Evolutionary conservation across 1,140 invertebrate genomes (phyloP), one percentile per base, ranked within the genome.

Genomic region (Anoplolepis gracilipes): DNA sequence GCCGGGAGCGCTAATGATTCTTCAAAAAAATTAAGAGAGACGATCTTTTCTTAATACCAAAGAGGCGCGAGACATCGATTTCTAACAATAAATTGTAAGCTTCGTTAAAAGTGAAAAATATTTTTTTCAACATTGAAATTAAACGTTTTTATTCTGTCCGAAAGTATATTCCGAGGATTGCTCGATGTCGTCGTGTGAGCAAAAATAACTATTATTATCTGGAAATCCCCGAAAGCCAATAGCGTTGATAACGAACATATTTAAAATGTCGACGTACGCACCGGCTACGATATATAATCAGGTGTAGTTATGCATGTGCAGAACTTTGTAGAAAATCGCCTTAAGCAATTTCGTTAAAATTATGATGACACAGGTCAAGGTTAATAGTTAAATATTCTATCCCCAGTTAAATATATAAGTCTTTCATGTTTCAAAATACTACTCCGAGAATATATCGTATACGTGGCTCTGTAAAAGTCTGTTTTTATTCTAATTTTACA

Each of bases 161-260:
- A 55, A 72, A 7, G 10, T 11, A 25, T 42, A 16, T 76, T 62
- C 5, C 4, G 25, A 61, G 39, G 13, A 39, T 75, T 76, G 59
- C 25, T 25, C 25, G 10, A 10, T 6, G 13, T 42, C 36, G 16
- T 33, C 57, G 13, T 39, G 6, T 13, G 55, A 67, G 39, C 5
- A 13, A 67, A 10, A 62, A 64, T n/a, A 28, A 55, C 25, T 19
- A 13, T 0, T 19, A 13, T 0, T 0, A 0, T 30, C 19, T 6
- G 55, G 30, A 49, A 85, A 78, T 87, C 16, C 33, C 53, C 13
- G 5, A 0, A 6, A 36, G 6, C 33, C 30, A 55, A 82, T 73
- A 82, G n/a, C 28, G 5, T 49, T 22, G 64, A 81, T 72, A 81
- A 75, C 19, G 30, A 75, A 7, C 3, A 1, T n/a, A 70, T 19